Evolutionary conservation across 2,113 vertebrate species (phyloP), one percentile per base, ranked within the genome.

Genomic region (Odontophorus gujanensis): DNA sequence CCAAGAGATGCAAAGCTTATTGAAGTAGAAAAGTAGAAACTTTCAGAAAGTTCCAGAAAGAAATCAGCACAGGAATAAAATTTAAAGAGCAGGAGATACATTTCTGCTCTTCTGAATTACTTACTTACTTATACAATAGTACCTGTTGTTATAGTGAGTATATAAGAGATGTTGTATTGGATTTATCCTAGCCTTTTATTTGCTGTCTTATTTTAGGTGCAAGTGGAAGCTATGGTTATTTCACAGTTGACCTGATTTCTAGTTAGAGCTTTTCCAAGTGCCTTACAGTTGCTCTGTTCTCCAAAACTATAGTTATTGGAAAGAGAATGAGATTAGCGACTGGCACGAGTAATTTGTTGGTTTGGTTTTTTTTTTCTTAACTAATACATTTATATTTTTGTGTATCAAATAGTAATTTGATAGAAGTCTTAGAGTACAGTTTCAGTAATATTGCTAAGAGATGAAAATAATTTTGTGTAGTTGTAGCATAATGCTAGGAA

Each of bases 191-290:
- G 85, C 58, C 74, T 93, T 89, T 62, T 87, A 61, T 92, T 89
- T 81, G 40, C 43, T 72, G 65, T 83, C 80, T 81, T 93, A 59
- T 90, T 96, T 97, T 91, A 92, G 91, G 66, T 96, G 76, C 90
- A 83, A 12, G 91, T 90, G 82, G 85, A 96, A 97, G 91, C 66
- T 81, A 77, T 92, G 89, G 94, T 96, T 96, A 88, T 90, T 97
- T 97, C 72, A 85, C 77, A 93, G 92, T 88, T 96, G 61, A 87
- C 78, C 83, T 93, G 83, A 96, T 97, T 96, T 97, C 92, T 93
- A 96, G 96, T 76, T 71, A 61, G 48, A 96, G 84, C 94, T 96
- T 97, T 97, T 65, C 85, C 85, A 89, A 88, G 87, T 92, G 93
- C 55, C 58, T 90, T 95, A 81, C 68, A 80, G 9, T 30, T 20